Base-by-base conservation (phyloP, 2,797 vertebrate genomes). In the Otolemur crassicaudatus region DNA sequence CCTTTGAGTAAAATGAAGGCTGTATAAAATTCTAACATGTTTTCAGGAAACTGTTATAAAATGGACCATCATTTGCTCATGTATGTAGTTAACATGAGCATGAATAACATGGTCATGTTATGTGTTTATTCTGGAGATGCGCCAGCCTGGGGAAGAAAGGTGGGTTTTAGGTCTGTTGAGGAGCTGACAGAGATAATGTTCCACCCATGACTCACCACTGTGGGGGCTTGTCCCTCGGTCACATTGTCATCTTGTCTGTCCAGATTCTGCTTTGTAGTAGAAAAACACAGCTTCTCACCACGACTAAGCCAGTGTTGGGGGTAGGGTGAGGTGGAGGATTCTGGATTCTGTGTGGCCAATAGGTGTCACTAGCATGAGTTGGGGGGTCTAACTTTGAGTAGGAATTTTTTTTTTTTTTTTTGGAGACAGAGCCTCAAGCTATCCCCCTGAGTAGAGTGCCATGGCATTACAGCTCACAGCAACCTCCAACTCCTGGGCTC, bases 31-130 rank as follows among this genome's bases (percentile, higher is more conserved):
- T 20, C 61, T 84, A 83, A 60, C 13, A 72, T 70, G 34, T 79
- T 80, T 87, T 87, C 70, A 90, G 80, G 53, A 96, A 92, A 56
- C n/a, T 75, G 49, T 49, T 49, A 49, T 49, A 77, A 83, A 88
- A 84, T 34, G 12, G n/a, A 81, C 65, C 56, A 76, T 58, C 25
- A 60, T 65, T 87, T 87, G 23, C 17, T 75, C 56, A 29, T 10
- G 8, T 40, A 46, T 53, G 40, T 16, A 14, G 72, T 75, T 80
- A 58, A 72, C 49, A 14, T 1, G 29, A 85, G 10, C 46, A n/a
- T 34, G 40, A 31, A 40, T 25, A 61, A 79, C 58, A 56, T 1
- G 7, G 67, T 49, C 49, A 49, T 16, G 49, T 49, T 49, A 67
- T 8, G 61, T 73, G 3, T 94, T 89, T 58, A 40, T 91, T 94